phyloP scores from a whole-genome alignment of 2,113 vertebrate genomes.

The Triplophysa dalaica region DNA sequence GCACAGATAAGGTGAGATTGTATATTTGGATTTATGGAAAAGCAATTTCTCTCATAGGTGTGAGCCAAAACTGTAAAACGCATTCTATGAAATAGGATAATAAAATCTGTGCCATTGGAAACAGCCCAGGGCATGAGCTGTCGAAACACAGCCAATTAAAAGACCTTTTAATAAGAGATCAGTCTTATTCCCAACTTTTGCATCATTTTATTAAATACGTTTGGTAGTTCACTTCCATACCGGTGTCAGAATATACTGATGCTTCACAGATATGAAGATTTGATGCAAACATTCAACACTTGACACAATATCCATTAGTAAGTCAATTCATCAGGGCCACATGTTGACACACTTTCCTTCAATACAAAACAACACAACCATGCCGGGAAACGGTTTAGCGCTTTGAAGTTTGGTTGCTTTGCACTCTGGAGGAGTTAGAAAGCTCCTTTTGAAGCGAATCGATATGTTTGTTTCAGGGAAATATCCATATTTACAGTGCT shows the following conservation, averaged over 20 bases:
- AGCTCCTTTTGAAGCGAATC: too few relatives aligned
- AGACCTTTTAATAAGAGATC: background rate
- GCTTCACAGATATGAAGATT: background rate
- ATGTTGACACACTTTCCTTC: constrained; percentile 35
- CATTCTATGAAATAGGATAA: background rate
- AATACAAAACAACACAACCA: constrained; percentile 37
- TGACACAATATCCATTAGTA: constrained; percentile 21
- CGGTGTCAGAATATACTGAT: background rate
- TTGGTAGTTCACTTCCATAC: background rate
- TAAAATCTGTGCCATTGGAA: background rate
- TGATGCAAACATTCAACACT: background rate
- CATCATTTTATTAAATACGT: background rate
- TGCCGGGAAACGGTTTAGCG: background rate
- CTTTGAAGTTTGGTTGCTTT: too few relatives aligned
- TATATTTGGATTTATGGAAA: constrained; percentile 8
- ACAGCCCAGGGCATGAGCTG: constrained; percentile 14
- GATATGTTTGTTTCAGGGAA: too few relatives aligned
- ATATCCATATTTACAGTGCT: too few relatives aligned
- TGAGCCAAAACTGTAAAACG: constrained; percentile 19
- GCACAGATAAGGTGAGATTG: background rate
- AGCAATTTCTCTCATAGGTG: constrained; percentile 13
- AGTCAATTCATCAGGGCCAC: constrained; percentile 14
- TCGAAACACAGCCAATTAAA: constrained; percentile 25
- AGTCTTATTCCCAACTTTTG: background rate
- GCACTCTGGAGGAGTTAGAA: too few relatives aligned